phyloP scores from a whole-genome alignment of 2,888 invertebrate genomes.

The Lymantria dispar region DNA sequence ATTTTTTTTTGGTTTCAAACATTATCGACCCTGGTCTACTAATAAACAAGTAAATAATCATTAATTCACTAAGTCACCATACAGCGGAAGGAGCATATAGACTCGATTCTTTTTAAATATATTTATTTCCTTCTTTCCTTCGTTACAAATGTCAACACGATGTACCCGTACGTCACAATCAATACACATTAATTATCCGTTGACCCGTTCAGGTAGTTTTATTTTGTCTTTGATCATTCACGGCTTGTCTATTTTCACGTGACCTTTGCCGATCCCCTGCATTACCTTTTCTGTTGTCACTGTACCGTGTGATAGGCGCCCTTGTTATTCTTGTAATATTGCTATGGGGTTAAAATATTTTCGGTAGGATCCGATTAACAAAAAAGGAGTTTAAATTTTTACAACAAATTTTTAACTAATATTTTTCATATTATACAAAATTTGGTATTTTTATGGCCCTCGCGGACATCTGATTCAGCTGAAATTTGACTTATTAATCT shows the following conservation, averaged over 20 bases:
- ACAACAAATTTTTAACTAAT: too few species aligned
- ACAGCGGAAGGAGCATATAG: too few species aligned
- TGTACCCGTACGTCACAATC: constrained; percentile 1
- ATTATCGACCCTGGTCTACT: too few species aligned
- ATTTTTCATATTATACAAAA: too few species aligned
- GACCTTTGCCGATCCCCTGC: constrained; percentile 32
- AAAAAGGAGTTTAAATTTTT: too few species aligned
- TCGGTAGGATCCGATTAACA: too few species aligned
- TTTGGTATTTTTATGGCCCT: too few species aligned
- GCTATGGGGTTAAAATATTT: background rate
- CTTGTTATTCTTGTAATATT: background rate
- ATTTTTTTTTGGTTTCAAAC: too few species aligned
- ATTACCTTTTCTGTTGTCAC: constrained; percentile 6
- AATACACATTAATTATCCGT: constrained; percentile 13
- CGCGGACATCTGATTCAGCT: too few species aligned
- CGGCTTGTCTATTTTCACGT: constrained; percentile 31
- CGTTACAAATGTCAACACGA: background rate
- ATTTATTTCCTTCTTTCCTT: background rate
- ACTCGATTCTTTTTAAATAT: background rate
- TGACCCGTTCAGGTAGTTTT: constrained; percentile 25
- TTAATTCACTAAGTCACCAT: too few species aligned
- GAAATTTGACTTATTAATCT: too few species aligned
- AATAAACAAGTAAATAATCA: too few species aligned
- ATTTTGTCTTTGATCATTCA: constrained; percentile 38
- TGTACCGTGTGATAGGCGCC: constrained; percentile 13